Evolutionary conservation across 2,888 invertebrate species (phyloP), one percentile per base, ranked within the genome.

Genomic region (Criorhina ranunculi): DNA sequence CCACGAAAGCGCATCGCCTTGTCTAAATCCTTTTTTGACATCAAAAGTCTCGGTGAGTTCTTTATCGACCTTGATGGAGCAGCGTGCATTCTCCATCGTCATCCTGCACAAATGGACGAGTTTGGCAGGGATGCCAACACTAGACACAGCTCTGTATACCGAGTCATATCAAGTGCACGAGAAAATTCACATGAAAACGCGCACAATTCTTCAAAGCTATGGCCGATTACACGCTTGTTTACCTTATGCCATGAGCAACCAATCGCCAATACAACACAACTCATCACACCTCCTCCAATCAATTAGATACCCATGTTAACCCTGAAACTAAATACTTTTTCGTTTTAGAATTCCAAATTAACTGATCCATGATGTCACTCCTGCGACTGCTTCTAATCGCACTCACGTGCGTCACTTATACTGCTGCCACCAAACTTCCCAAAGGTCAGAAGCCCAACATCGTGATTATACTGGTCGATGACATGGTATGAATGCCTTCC

Each of bases 401-500:
- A 0, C n/a, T 73, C 8, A 55, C 42, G 17, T 83, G 51, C 51
- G 64, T 51, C 62, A 64, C 69, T 29, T 60, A 33, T 29, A 29
- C 35, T 9, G 49, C 62, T 42, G 51, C 69, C 8, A 55, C 57
- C n/a, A 83, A 64, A 46, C 29, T 35, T 9, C 11, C 60, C 12
- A 79, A 82, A 55, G 86, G 86, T 64, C 77, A 85, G 70, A 90
- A 89, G 81, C 95, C 96, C 6, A 93, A 97, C 90, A 94, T 97
- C 81, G 93, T 97, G 57, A 94, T 96, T 87, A 95, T 97, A 81
- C 93, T 97, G 88, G 96, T 95, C 1, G 97, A 97, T 92, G 97
- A 97, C 91, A 93, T 97, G 95, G 96, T 96, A 92, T 92, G 94
- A 55, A 49, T 33, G 24, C 15, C 42, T 29, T 3, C 8, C 24